Evolutionary conservation across 1,140 invertebrate genomes (phyloP).

Genomic region (Elymnias hypermnestra): DNA sequence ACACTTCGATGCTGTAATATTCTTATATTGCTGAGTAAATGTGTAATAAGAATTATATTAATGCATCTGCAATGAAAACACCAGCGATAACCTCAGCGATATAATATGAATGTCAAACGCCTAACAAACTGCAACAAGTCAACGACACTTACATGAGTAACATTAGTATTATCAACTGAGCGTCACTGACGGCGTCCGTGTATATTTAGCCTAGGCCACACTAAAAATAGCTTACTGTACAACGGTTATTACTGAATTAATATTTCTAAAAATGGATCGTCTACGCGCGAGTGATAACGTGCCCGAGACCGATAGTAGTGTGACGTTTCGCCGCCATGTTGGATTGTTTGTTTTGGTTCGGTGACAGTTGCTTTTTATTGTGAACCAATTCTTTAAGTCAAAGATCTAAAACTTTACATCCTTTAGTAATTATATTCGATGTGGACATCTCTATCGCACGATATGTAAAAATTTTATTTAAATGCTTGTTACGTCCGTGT

Average conservation of each 20-base stretch:
- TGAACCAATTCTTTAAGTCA: no score
- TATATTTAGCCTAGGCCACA: constrained; percentile 73
- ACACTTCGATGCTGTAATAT: no score
- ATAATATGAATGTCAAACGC: constrained; percentile 47
- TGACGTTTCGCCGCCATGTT: constrained; percentile 57
- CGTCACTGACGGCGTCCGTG: constrained; percentile 58
- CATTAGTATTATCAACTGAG: constrained; percentile 68
- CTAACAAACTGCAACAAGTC: constrained; percentile 64
- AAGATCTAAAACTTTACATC: no score
- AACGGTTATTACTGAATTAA: constrained; percentile 74
- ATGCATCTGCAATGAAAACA: constrained; percentile 27
- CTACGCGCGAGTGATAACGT: constrained; percentile 64
- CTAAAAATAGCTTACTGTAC: constrained; percentile 69
- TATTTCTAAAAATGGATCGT: constrained; percentile 75
- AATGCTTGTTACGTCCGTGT: no score
- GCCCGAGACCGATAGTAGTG: constrained; percentile 58
- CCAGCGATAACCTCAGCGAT: constrained; percentile 49
- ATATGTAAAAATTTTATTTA: no score
- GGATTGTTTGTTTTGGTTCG: constrained; percentile 45
- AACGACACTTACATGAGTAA: constrained; percentile 65
- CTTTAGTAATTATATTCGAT: no score
- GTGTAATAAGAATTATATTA: neutral
- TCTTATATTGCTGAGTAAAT: neutral
- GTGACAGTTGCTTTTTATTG: constrained; percentile 15
- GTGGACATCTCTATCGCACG: no score